These are phyloP conservation scores for Caenorhabditis drosophilae DNA, from an alignment of 2,888 invertebrate genomes.

Conservation along the genomic window DNA sequence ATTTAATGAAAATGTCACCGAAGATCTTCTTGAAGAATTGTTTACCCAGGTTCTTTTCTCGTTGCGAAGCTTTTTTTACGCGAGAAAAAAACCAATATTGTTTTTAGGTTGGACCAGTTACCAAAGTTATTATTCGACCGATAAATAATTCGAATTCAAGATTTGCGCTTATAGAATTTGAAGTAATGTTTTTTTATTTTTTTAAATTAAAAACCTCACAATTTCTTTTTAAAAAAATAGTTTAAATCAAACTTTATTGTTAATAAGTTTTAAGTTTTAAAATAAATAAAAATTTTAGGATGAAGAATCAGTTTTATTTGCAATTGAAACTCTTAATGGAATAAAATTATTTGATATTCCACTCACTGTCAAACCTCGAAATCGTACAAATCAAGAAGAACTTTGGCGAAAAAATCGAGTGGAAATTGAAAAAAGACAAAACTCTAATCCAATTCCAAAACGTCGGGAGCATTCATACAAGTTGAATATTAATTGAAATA, in stretches of 20 bases:
- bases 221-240: background rate
- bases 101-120: slow-evolving; percentile 50
- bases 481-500: too few relatives aligned
- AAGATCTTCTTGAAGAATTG: slow-evolving; percentile 55
- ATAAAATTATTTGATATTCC: slow-evolving; percentile 37
- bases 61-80: background rate
- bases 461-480: too few relatives aligned
- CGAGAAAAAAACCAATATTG: background rate
- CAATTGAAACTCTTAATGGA: slow-evolving; percentile 54
- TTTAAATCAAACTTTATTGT: too few relatives aligned
- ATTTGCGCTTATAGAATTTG: slow-evolving; percentile 57
- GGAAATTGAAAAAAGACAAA: slow-evolving; percentile 15
- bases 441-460: background rate
- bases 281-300: slow-evolving; percentile 18
- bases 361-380: slow-evolving; percentile 51
- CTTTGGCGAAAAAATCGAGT: background rate
- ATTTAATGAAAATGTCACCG: slow-evolving; percentile 34
- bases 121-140: slow-evolving; percentile 31
- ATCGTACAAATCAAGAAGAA: slow-evolving; percentile 35
- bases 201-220: background rate
- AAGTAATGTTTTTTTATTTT: slow-evolving; percentile 8
- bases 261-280: too few relatives aligned
- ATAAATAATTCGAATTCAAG: slow-evolving; percentile 16
- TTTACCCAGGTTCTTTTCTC: slow-evolving; percentile 49
- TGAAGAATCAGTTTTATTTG: slow-evolving; percentile 54